Percentiles rank a stretch among this genome's conserved stretches.
Evolutionary conservation across 1,140 invertebrate genomes (phyloP).

Genomic region (Hycleus cichorii): DNA sequence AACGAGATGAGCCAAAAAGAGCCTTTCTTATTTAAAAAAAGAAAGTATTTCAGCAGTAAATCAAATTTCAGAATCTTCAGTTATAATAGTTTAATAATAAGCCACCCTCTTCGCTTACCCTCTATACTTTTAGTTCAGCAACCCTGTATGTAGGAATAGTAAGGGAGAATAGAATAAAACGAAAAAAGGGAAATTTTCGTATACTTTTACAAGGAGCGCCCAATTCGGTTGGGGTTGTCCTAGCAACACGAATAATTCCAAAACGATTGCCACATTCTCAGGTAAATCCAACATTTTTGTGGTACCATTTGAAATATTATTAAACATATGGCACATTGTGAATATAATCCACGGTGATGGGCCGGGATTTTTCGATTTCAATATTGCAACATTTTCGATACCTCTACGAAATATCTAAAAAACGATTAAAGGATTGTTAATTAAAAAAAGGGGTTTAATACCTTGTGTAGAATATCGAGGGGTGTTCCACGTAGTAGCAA

Average conservation of each 20-base stretch:
- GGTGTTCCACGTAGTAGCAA: conserved; percentile 63
- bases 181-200: background rate
- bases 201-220: conserved; percentile 62
- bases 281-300: conserved; percentile 46
- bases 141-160: too few species aligned
- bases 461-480: conserved; percentile 64
- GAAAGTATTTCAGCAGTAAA: too few species aligned
- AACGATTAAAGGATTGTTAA: too few species aligned
- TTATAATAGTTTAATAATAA: too few species aligned
- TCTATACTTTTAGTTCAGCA: too few species aligned
- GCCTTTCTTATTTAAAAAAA: too few species aligned
- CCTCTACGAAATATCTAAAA: conserved; percentile 51
- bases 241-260: conserved; percentile 61
- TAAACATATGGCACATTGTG: conserved; percentile 54
- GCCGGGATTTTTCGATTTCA: conserved; percentile 43
- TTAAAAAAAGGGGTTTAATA: conserved; percentile 28
- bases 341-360: conserved; percentile 61
- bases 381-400: conserved; percentile 46
- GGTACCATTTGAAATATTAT: conserved; percentile 40
- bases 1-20: too few species aligned
- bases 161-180: too few species aligned
- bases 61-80: too few species aligned
- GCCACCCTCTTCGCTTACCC: too few species aligned
- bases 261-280: conserved; percentile 50
- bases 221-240: conserved; percentile 71